phyloP scores from a whole-genome alignment of 2,797 vertebrate species.

The Pseudochirops cupreus region DNA sequence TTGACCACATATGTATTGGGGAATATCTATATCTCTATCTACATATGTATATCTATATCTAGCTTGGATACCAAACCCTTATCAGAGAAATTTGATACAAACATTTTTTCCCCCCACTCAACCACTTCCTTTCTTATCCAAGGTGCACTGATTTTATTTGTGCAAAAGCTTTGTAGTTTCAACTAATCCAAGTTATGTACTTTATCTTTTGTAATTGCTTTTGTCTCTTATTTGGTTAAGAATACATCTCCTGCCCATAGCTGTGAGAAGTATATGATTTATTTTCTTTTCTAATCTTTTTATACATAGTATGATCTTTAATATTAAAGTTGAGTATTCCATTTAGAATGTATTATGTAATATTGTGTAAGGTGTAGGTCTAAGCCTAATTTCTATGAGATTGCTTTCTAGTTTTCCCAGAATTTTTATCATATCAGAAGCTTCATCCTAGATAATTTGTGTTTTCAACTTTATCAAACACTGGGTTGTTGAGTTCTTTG shows the following conservation, averaged over 20 bases:
- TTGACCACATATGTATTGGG: neutral
- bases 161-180: neutral
- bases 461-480: neutral
- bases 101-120: neutral
- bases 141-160: neutral
- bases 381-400: neutral
- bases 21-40: neutral
- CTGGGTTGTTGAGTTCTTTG: neutral
- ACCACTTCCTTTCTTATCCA: neutral
- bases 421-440: neutral
- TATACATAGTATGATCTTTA: neutral
- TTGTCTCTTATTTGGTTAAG: neutral
- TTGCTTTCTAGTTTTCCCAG: neutral
- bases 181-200: neutral
- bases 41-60: neutral
- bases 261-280: neutral
- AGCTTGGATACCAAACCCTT: neutral
- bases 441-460: neutral
- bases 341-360: neutral
- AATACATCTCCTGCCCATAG: neutral
- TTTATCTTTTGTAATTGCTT: neutral
- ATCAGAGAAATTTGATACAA: neutral
- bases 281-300: neutral
- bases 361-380: neutral
- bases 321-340: neutral